A percentile compares a stretch with the other conserved stretches of the same genome.
phyloP scores from a whole-genome alignment of 2,797 vertebrate species.

The Heliangelus exortis region DNA sequence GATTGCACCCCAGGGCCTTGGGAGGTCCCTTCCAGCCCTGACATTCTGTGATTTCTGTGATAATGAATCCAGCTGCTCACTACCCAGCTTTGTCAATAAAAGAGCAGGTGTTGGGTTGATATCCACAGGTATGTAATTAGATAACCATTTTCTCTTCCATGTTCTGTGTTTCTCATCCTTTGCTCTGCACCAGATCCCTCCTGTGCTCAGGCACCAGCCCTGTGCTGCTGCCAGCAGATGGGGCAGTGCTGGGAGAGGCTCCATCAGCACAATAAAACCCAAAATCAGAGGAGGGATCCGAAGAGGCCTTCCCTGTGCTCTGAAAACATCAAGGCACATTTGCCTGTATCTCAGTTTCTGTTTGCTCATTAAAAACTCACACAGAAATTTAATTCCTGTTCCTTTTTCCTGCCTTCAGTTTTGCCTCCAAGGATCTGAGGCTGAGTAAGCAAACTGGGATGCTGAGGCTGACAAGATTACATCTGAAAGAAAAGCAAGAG shows the following conservation, averaged over 20 bases:
- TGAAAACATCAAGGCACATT: not conserved
- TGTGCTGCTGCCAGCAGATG: slow-evolving; percentile 3
- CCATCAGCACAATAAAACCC: not conserved
- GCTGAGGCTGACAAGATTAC: not conserved
- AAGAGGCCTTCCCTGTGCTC: not conserved
- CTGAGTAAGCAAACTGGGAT: not conserved
- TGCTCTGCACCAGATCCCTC: not conserved
- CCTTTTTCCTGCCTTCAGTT: not conserved
- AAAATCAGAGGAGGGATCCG: not conserved
- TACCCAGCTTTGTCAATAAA: not conserved
- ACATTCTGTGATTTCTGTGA: too few relatives aligned
- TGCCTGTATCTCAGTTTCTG: not conserved
- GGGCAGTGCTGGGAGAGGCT: not conserved
- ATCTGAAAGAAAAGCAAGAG: not conserved
- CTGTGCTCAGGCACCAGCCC: not conserved
- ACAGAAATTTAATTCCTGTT: not conserved
- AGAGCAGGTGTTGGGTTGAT: not conserved
- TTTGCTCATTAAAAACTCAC: not conserved
- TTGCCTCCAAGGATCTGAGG: not conserved
- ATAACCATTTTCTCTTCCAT: not conserved
- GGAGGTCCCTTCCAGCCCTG: too few relatives aligned
- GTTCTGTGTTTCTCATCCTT: not conserved
- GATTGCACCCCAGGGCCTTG: too few relatives aligned
- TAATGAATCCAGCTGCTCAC: not conserved
- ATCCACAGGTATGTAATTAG: not conserved